phyloP scores from a whole-genome alignment of 1,140 invertebrate species.

The Diorhabda elongata region DNA sequence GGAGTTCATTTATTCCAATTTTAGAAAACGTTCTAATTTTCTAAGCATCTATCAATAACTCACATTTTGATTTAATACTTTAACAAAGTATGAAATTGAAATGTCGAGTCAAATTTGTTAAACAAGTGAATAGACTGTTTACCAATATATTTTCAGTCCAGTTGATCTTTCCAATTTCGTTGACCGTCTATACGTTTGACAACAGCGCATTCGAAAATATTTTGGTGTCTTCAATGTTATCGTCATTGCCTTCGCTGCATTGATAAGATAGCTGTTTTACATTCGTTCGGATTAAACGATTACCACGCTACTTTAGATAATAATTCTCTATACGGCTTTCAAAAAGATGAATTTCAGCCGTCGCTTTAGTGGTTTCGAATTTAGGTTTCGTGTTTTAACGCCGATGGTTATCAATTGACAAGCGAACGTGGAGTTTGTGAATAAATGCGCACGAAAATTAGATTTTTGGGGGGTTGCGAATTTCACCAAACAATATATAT shows the following conservation, averaged over 20 bases:
- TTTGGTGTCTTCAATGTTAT: slow-evolving; percentile 38
- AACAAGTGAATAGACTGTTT: too few relatives aligned
- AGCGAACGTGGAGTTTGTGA: background rate
- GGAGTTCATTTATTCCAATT: too few relatives aligned
- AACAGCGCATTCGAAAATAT: slow-evolving; percentile 17
- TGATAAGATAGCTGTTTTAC: slow-evolving; percentile 43
- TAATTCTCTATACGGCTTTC: slow-evolving; percentile 20
- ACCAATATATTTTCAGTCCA: too few relatives aligned
- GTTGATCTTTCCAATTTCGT: background rate
- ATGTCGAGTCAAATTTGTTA: too few relatives aligned
- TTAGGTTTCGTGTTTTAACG: slow-evolving; percentile 16
- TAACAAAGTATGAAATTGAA: too few relatives aligned
- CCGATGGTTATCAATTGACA: slow-evolving; percentile 10
- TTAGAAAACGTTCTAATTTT: too few relatives aligned
- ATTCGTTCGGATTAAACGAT: slow-evolving; percentile 37
- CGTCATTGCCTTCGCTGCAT: slow-evolving; percentile 32
- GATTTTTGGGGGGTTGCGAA: background rate
- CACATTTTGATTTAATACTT: too few relatives aligned
- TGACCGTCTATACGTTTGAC: slow-evolving; percentile 19
- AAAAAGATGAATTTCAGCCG: slow-evolving; percentile 17
- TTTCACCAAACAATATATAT: too few relatives aligned
- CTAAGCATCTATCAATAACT: too few relatives aligned
- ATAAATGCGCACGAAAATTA: background rate
- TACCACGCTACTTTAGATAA: slow-evolving; percentile 39
- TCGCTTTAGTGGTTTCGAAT: slow-evolving; percentile 13